phyloP scores from a whole-genome alignment of 1,140 invertebrate species.

The Drosophila pruinosa region DNA sequence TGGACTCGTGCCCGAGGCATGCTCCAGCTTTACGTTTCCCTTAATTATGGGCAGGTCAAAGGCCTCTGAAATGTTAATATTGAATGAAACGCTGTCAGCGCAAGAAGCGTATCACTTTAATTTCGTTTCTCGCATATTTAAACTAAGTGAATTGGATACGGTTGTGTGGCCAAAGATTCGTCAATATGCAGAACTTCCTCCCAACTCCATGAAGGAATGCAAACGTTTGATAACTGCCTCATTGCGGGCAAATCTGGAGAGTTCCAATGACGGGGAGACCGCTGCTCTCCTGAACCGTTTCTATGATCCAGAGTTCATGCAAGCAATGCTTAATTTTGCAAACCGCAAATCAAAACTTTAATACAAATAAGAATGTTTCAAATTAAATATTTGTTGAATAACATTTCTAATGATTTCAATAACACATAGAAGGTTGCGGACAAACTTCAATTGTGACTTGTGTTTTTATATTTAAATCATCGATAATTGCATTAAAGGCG shows the following conservation, averaged over 20 bases:
- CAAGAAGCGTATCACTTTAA: slow-evolving; percentile 89
- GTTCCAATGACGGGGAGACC: slow-evolving; percentile 53
- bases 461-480: neutral
- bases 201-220: slow-evolving; percentile 52
- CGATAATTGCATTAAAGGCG: neutral
- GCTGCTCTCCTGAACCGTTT: slow-evolving; percentile 44
- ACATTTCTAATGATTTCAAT: neutral
- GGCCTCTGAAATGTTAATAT: slow-evolving; percentile 92
- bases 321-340: slow-evolving; percentile 61
- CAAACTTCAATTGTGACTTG: neutral
- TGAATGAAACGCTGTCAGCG: slow-evolving; percentile 91
- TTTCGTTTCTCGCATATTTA: slow-evolving; percentile 83
- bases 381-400: neutral
- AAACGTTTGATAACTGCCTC: slow-evolving; percentile 53
- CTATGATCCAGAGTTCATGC: slow-evolving; percentile 51
- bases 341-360: slow-evolving; percentile 64
- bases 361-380: neutral
- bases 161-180: slow-evolving; percentile 66
- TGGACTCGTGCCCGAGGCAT: slow-evolving; percentile 93
- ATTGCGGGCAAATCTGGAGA: slow-evolving; percentile 35
- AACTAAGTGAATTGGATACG: slow-evolving; percentile 46
- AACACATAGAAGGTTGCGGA: neutral
- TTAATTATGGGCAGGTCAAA: slow-evolving; percentile 89
- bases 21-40: slow-evolving; percentile 94
- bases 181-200: slow-evolving; percentile 56